Conservation (phyloP, 2,797 vertebrate species). For the Apogon talboti region DNA sequence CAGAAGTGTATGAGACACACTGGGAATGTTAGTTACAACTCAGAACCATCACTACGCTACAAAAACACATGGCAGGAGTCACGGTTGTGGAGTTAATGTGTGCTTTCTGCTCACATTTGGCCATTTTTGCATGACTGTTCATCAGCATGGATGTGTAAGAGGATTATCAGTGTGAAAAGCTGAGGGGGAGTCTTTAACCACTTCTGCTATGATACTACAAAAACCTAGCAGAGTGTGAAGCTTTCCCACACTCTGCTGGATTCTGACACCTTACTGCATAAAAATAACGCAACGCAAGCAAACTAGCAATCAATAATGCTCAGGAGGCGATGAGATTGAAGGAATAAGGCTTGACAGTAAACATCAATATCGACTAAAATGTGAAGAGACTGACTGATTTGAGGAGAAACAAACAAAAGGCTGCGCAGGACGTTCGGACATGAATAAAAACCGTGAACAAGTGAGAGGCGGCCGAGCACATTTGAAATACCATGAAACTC, state of each 20-base stretch:
- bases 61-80: not conserved
- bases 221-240: slow-evolving; percentile 30
- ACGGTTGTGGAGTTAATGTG: slow-evolving; percentile 21
- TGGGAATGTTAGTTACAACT: slow-evolving; percentile 10
- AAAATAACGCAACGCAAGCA: not conserved
- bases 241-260: slow-evolving; percentile 14
- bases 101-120: slow-evolving; percentile 12
- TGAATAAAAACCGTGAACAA: slow-evolving; percentile 30
- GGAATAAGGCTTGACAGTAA: slow-evolving; percentile 1
- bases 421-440: slow-evolving; percentile 21
- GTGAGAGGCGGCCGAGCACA: slow-evolving; percentile 33
- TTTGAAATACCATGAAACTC: slow-evolving; percentile 38
- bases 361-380: not conserved
- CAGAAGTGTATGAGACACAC: slow-evolving; percentile 13
- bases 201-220: slow-evolving; percentile 48
- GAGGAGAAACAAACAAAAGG: slow-evolving; percentile 29
- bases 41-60: not conserved
- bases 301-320: not conserved
- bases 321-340: not conserved
- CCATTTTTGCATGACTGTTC: slow-evolving; percentile 23
- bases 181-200: slow-evolving; percentile 35
- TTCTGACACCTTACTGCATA: slow-evolving; percentile 10
- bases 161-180: slow-evolving; percentile 67
- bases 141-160: slow-evolving; percentile 51
- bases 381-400: not conserved